Conservation (phyloP, 2,113 vertebrate species). For the human (Homo sapiens) region DNA sequence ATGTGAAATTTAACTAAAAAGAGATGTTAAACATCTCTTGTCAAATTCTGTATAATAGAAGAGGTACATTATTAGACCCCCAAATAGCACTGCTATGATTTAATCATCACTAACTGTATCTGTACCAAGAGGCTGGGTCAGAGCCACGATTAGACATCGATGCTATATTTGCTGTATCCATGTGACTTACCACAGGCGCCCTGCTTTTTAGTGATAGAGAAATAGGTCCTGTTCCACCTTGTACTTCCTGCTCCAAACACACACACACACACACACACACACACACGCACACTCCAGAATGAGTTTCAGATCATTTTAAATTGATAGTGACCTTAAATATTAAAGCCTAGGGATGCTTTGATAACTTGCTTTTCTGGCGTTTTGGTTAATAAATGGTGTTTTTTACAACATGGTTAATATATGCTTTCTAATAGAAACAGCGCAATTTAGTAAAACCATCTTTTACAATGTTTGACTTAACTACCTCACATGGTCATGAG, state of each 20-base stretch:
- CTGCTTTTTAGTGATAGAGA: constrained; percentile 31
- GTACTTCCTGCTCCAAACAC: neutral
- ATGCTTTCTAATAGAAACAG: neutral
- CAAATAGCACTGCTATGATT: neutral
- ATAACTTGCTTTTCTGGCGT: neutral
- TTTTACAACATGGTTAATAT: neutral
- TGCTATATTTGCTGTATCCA: neutral
- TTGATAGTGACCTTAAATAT: neutral
- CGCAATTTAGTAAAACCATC: neutral
- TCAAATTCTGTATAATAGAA: neutral
- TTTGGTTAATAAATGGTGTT: constrained; percentile 8
- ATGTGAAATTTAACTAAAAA: constrained; percentile 1
- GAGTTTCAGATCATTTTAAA: neutral
- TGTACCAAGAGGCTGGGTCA: neutral
- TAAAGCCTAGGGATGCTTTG: neutral
- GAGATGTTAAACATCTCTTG: neutral
- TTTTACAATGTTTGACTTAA: neutral
- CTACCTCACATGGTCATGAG: neutral
- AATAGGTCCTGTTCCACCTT: neutral
- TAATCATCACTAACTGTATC: neutral
- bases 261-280: neutral
- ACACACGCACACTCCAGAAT: neutral
- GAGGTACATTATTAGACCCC: neutral
- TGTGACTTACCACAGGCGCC: neutral
- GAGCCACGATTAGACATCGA: neutral